Conservation (phyloP, 2,797 vertebrate species). For the Spea hammondii region DNA sequence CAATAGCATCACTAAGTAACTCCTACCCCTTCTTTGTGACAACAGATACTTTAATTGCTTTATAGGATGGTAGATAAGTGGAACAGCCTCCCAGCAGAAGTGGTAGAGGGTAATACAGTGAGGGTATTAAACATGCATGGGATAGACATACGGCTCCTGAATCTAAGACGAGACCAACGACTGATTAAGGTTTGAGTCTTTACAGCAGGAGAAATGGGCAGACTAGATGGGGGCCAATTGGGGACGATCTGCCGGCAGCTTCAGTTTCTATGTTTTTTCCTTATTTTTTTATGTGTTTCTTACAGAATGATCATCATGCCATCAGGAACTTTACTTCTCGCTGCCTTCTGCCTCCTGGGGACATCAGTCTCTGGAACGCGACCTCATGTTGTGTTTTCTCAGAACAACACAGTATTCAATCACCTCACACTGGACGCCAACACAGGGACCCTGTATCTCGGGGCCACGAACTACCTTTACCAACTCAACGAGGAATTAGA, state of each 20-base stretch:
- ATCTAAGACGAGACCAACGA: too few relatives aligned
- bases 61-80: too few relatives aligned
- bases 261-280: background rate
- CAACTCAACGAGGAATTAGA: slow-evolving; percentile 80
- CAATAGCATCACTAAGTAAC: background rate
- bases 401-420: slow-evolving; percentile 80
- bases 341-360: slow-evolving; percentile 69
- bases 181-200: too few relatives aligned
- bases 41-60: too few relatives aligned
- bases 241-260: background rate
- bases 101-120: too few relatives aligned
- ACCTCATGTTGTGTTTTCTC: slow-evolving; percentile 73
- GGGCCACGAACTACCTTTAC: slow-evolving; percentile 87
- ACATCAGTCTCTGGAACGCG: slow-evolving; percentile 57
- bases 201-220: too few relatives aligned
- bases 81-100: too few relatives aligned
- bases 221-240: too few relatives aligned
- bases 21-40: background rate
- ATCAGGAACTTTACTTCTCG: slow-evolving; percentile 73
- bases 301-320: slow-evolving; percentile 82
- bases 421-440: slow-evolving; percentile 82
- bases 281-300: slow-evolving; percentile 31
- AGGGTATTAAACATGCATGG: too few relatives aligned
- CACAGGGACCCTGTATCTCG: slow-evolving; percentile 85
- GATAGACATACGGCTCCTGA: too few relatives aligned